Base-by-base conservation (phyloP, 2,113 vertebrate species). In the Aviceda subcristata region DNA sequence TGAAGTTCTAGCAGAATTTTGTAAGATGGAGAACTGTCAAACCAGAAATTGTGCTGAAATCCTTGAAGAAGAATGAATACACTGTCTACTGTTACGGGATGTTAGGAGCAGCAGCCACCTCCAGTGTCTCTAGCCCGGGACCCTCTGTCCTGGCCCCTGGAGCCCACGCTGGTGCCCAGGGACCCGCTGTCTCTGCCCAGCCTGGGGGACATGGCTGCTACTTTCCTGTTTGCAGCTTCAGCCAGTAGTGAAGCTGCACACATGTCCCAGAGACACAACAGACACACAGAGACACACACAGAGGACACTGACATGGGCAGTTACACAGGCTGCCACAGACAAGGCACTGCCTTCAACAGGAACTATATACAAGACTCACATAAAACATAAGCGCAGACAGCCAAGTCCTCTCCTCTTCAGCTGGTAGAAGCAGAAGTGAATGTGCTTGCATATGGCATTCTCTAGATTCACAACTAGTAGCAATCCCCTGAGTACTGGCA, bases 171-270 rank as follows among this genome's bases (percentile, higher is more conserved):
- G 2, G 15, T 27, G 43, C 13, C 17, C 4, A 3, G 10, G 18
- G 27, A 41, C 26, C 16, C 1, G 2, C 7, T 9, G 5, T 15
- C 12, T 57, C 43, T 34, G 15, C 15, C 51, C 50, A 57, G 27
- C 9, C 41, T 23, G 36, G 27, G 15, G 11, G 27, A 51, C 0
- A 0, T 1, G 1, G 6, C 36, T 66, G 32, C 19, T 3, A 1
- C 41, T 85, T 71, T 71, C 10, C 32, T 4, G 1, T 29, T 57
- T 57, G 10, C 32, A 43, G 9, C 15, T 38, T 66, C 43, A 72
- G 45, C 8, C 12, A 45, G 15, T 29, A 57, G 15, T 0, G 2
- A 64, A 56, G 8, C 41, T 32, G n/a, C 1, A 0, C 7, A 10
- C 2, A 3, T 62, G 56, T 72, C 43, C 32, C 73, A 29, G 56